Percentiles rank a stretch among this genome's conserved stretches.
Conservation (phyloP, 1,140 invertebrate genomes). For the Gryllus bimaculatus region DNA sequence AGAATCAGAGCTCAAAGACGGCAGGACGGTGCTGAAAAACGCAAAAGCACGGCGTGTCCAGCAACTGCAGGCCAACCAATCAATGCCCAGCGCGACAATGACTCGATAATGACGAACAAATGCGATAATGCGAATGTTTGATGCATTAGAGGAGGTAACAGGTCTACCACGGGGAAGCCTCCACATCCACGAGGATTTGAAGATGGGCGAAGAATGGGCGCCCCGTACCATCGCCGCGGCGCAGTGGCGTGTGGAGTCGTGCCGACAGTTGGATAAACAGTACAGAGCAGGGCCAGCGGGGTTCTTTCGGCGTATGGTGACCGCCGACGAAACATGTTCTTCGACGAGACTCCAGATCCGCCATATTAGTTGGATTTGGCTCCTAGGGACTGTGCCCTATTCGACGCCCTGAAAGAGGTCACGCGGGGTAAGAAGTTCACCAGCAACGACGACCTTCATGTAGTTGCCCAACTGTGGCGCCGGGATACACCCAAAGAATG, state of each 20-base stretch:
- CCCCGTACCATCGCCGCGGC: too few relatives aligned
- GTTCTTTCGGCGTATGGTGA: slow-evolving; percentile 2
- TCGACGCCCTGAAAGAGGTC: neutral
- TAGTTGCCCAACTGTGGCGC: neutral
- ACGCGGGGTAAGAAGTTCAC: neutral
- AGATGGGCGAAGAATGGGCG: too few relatives aligned
- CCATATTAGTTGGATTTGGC: neutral
- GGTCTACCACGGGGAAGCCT: too few relatives aligned
- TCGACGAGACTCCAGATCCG: neutral
- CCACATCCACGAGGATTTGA: too few relatives aligned
- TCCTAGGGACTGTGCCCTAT: neutral
- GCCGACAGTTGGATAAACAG: neutral
- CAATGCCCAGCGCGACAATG: too few relatives aligned
- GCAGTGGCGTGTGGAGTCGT: neutral
- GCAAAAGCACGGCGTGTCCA: too few relatives aligned
- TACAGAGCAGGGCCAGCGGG: neutral
- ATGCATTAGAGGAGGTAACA: too few relatives aligned
- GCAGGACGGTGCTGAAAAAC: too few relatives aligned
- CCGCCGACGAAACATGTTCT: neutral
- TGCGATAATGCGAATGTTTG: too few relatives aligned
- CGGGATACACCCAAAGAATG: neutral
- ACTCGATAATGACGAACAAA: too few relatives aligned
- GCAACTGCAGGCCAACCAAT: too few relatives aligned
- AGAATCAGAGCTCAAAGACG: too few relatives aligned
- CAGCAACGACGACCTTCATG: neutral